Base-by-base conservation (phyloP, 2,888 invertebrate species). In the Drosophila buzzatii region DNA sequence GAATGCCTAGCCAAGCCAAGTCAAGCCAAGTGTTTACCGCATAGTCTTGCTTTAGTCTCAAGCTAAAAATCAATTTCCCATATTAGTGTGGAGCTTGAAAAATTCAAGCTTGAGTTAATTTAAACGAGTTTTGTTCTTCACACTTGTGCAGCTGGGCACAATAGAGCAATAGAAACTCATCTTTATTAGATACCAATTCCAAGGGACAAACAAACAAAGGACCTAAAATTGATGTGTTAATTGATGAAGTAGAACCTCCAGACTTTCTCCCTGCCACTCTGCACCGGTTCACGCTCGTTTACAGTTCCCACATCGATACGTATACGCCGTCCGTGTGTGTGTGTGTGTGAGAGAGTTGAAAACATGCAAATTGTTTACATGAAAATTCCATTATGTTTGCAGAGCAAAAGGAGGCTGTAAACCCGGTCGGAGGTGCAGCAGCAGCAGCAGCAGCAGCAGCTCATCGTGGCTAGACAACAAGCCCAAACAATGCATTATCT, bases 361-460 rank as follows among this genome's bases (percentile, higher is more conserved):
- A 85, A 82, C 80, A 90, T 79, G 90, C 74, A 88, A 90, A 85
- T 79, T 85, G 90, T 70, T 88, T 88, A 85, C 84, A 90, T 79
- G 90, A 70, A 82, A 85, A 88, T 82, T 88, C 89, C 90, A 85
- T 90, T 85, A 84, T 78, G 79, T 78, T 87, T 73, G 69, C 69
- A 53, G 69, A 70, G 66, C 41, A 65, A 66, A 70, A 71, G 76
- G 59, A 68, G 81, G 83, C 76, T 64, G 80, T 62, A 68, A 71
- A 37, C 66, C 72, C 59, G 53, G 64, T 33, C 49, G 49, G 49
- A 51, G 49, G 49, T 51, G 49, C 49, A 51, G 49, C 49, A 70
- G 76, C 64, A 81, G 67, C 47, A 69, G 76, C 64, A 81, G 67
- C 64, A 65, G 67, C 78, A 81, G 68, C 69, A 65, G 65, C 79